Evolutionary conservation across 2,888 invertebrate species (phyloP).

Genomic region (Thereva nobilitata): DNA sequence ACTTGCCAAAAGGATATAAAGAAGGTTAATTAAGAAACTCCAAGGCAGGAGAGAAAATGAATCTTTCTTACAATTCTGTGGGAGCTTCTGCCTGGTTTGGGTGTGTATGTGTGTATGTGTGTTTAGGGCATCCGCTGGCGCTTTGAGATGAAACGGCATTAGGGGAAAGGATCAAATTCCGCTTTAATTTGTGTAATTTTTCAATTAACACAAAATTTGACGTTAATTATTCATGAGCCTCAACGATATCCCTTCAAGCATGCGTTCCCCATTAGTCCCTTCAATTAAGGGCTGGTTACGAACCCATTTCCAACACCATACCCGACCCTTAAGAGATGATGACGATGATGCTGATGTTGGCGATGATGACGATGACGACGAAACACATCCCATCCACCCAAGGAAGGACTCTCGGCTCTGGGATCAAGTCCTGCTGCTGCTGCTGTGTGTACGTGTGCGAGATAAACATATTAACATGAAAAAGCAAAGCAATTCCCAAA

Average conservation of each 20-base stretch:
- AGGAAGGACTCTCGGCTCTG: too few relatives aligned
- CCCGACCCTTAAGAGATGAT: too few relatives aligned
- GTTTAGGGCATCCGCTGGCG: too few relatives aligned
- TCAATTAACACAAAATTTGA: conserved; percentile 42
- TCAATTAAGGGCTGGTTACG: conserved; percentile 36
- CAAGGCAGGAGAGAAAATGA: conserved; percentile 1
- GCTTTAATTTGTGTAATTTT: conserved; percentile 42
- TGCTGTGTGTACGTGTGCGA: conserved; percentile 22
- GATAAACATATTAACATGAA: conserved; percentile 36
- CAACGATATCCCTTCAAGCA: conserved; percentile 31
- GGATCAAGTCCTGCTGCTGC: not conserved
- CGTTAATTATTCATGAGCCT: conserved; percentile 38
- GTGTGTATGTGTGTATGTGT: too few relatives aligned
- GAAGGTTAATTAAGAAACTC: conserved; percentile 21
- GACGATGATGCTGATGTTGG: too few relatives aligned
- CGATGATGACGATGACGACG: too few relatives aligned
- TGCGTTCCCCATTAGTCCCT: conserved; percentile 40
- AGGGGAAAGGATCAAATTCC: conserved; percentile 31
- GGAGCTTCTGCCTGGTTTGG: too few relatives aligned
- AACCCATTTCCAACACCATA: conserved; percentile 26
- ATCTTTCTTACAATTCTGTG: too few relatives aligned
- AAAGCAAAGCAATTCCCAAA: conserved; percentile 42
- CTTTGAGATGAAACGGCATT: too few relatives aligned
- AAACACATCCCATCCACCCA: too few relatives aligned
- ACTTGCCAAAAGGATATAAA: conserved; percentile 2